Conservation (phyloP, 2,113 vertebrate genomes). For the Atrichornis clamosus region DNA sequence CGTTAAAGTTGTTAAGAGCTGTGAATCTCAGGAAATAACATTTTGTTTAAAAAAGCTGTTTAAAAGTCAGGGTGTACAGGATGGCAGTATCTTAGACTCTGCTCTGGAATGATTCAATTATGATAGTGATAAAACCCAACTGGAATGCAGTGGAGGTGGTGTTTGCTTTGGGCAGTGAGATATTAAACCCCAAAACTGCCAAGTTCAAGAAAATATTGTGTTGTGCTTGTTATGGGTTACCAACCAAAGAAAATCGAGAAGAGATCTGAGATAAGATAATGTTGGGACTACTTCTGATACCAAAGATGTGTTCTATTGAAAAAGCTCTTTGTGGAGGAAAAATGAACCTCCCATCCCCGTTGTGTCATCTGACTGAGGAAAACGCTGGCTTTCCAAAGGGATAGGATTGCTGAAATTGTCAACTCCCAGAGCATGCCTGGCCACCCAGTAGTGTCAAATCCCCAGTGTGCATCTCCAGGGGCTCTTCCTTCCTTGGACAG, state of each 20-base stretch:
- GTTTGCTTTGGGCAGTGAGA: constrained; percentile 2
- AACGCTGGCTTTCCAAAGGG: neutral
- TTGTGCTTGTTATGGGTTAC: neutral
- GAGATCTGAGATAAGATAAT: constrained; percentile 2
- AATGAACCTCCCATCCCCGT: neutral
- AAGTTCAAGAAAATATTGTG: neutral
- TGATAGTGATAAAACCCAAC: neutral
- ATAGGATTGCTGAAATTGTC: neutral
- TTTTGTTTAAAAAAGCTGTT: neutral
- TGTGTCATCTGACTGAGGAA: neutral
- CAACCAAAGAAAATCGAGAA: neutral
- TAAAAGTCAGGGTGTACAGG: neutral
- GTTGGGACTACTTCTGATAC: neutral
- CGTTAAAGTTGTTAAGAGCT: neutral
- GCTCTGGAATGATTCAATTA: neutral
- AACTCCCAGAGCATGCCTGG: neutral
- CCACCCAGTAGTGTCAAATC: constrained; percentile 16
- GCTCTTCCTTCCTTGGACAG: constrained; percentile 56
- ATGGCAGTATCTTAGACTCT: neutral
- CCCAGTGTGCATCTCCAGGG: constrained; percentile 40
- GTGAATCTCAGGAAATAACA: neutral
- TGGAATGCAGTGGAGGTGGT: neutral
- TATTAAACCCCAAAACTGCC: neutral
- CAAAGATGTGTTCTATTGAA: neutral
- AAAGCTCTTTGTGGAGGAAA: neutral